Base-by-base conservation (phyloP, 30 jellyfish, hydroid and myxozoan species). In the Haliclystus octoradiatus region DNA sequence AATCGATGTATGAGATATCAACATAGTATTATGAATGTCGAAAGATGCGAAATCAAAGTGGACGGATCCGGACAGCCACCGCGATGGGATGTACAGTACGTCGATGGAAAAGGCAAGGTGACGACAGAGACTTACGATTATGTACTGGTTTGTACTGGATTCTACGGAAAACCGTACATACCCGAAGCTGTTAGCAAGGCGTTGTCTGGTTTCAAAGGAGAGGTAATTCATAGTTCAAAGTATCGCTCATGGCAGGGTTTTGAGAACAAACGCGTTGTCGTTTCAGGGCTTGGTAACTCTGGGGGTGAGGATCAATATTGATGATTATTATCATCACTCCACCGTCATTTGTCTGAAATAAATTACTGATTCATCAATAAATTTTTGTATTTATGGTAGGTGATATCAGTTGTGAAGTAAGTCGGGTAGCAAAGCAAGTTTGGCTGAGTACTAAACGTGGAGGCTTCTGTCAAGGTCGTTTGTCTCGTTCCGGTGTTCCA, bases 241-340 rank as follows among this genome's bases (percentile, higher is more conserved):
- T 85, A 85, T 73, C 76, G 76, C 76, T 85, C 70, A 60, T 65
- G 62, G 1, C 52, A 60, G 52, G 81, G 89, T 60, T 85, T 68
- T 61, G 92, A 85, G 68, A 73, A 68, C 64, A 78, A 85, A 35
- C 77, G 31, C 28, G 93, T 71, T 0, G 75, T 85, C 29, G 93
- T 85, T 1, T 75, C 84, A 67, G 98, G 96, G 14, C 57, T 85
- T 23, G 96, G 93, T 26, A 85, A 85, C 87, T 77, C 96, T 0
- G 84, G 93, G 40, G 93, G 98, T 90, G 34, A 14, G n/a, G n/a
- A n/a, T n/a, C n/a, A n/a, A n/a, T n/a, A n/a, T n/a, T n/a, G n/a
- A n/a, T n/a, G n/a, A n/a, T n/a, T n/a, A n/a, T n/a, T n/a, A n/a
- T n/a, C n/a, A n/a, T n/a, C n/a, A n/a, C n/a, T n/a, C n/a, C n/a